These are phyloP conservation scores for Alouatta palliata DNA, from an alignment of 2,113 vertebrate genomes.

Conservation along the genomic window DNA sequence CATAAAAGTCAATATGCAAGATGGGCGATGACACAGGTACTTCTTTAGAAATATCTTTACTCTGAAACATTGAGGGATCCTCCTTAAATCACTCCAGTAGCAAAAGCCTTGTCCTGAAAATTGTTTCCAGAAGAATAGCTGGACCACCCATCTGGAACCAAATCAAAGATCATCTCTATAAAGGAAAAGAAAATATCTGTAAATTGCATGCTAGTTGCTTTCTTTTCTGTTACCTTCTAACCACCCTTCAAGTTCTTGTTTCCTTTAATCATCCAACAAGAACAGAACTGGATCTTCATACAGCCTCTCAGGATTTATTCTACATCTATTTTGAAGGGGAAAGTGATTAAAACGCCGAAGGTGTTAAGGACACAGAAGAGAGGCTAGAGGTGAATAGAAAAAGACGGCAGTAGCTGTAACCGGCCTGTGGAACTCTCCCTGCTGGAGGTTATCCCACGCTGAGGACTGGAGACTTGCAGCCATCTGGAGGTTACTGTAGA, in stretches of 20 bases:
- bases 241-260: background rate
- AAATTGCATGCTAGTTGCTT: background rate
- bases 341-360: background rate
- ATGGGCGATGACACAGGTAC: no score
- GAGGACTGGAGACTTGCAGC: background rate
- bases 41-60: background rate
- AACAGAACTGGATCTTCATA: background rate
- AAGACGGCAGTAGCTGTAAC: background rate
- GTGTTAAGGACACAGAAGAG: background rate
- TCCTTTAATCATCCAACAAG: background rate
- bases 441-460: background rate
- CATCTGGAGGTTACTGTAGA: background rate
- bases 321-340: background rate
- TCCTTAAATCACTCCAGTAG: background rate
- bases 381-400: background rate
- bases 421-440: background rate
- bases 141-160: background rate
- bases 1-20: background rate
- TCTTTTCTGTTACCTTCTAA: background rate
- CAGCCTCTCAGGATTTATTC: background rate
- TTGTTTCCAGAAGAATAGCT: background rate
- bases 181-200: background rate
- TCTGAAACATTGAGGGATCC: background rate
- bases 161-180: background rate
- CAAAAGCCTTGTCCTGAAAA: background rate